Evolutionary conservation across 2,113 vertebrate genomes (phyloP), one percentile per base, ranked within the genome.

Genomic region (Pseudorasbora parva): DNA sequence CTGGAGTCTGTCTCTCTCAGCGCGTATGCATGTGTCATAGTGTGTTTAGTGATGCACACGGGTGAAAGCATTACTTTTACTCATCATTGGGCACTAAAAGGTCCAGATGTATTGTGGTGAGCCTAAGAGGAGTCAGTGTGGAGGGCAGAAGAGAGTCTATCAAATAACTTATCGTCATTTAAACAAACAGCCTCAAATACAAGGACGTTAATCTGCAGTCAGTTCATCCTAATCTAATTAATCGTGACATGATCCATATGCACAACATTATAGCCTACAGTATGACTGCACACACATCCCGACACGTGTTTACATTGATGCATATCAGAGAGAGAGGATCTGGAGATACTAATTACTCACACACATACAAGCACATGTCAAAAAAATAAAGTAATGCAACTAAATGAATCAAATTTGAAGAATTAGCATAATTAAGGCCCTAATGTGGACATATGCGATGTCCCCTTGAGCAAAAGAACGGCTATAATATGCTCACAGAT

Each of bases 221-320:
- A 33, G 8, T 74, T 80, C 77, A 64, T 41, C 25, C 60, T 73
- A 49, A 73, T 73, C 87, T 91, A 89, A 90, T 88, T 89, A 88
- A 47, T 86, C 85, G 62, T 87, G 90, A 89, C 87, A 5, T 86
- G 81, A 89, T 92, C 91, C 93, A 92, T 92, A 89, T 91, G 90
- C 84, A 90, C 23, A 19, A 6, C 82, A 71, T 81, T 90, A 90
- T 89, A 89, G 85, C 91, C 88, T 45, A 21, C 41, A 75, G 83
- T 71, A 60, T 72, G 17, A 43, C 2, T 15, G 64, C 51, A 60
- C 72, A 21, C 62, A 47, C 51, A 23, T 30, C 21, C 37, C 19
- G 10, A 27, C 21, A 17, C 51, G n/a, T 30, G 9, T 68, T 64
- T 80, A 37, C 78, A 30, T 27, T 21, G 77, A 47, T 66, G 33